phyloP scores from a whole-genome alignment of 2,113 vertebrate species.

The Gobius niger region DNA sequence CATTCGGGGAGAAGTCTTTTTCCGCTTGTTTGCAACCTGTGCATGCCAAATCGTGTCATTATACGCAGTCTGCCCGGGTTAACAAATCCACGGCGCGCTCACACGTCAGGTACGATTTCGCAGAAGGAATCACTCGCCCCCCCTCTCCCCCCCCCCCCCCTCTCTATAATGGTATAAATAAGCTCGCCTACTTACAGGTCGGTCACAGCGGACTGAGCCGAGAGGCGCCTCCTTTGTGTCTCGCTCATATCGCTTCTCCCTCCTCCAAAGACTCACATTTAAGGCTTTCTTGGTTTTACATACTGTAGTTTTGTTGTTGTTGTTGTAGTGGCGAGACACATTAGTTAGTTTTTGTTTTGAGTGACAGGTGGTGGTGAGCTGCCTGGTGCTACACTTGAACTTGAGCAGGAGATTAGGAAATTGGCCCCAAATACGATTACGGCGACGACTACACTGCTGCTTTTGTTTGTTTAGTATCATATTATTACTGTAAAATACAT shows the following conservation, averaged over 20 bases:
- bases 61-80: neutral
- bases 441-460: too few relatives aligned
- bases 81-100: constrained; percentile 12
- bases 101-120: constrained; percentile 13
- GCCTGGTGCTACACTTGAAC: constrained; percentile 4
- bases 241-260: neutral
- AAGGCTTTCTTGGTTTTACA: constrained; percentile 60
- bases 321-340: constrained; percentile 10
- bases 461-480: too few relatives aligned
- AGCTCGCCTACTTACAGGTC: constrained; percentile 79
- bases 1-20: constrained; percentile 8
- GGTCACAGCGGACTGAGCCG: constrained; percentile 88
- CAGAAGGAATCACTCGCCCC: constrained; percentile 10
- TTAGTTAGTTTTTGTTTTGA: constrained; percentile 38
- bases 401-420: neutral
- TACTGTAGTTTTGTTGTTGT: neutral
- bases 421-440: too few relatives aligned
- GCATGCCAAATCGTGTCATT: constrained; percentile 36
- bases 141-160: neutral
- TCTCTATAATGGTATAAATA: constrained; percentile 63
- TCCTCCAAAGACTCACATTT: neutral
- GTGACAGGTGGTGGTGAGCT: constrained; percentile 44
- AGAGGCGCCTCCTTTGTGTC: constrained; percentile 55
- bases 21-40: constrained; percentile 15
- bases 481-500: too few relatives aligned